Base-by-base conservation (phyloP, 1,140 invertebrate genomes). In the Drosophila oshimai region DNA sequence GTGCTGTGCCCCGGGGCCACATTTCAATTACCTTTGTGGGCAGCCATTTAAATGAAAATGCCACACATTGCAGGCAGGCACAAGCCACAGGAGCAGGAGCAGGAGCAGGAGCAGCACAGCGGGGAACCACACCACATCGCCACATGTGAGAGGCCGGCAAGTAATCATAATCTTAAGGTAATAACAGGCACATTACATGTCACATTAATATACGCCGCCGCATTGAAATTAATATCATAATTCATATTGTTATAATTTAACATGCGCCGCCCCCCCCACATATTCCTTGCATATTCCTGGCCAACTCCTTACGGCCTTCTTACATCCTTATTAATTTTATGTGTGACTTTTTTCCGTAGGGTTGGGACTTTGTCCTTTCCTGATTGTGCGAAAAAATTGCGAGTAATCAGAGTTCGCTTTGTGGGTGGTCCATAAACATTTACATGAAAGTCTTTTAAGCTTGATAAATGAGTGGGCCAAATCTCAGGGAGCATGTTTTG, bases 161-260 rank as follows among this genome's bases (percentile, higher is more conserved):
- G 81, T 74, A 87, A 87, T 87, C 81, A 87, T 87, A 87, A 87
- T 87, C 81, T 87, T 87, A 70, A 74, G 73, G 81, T 87, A 87
- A 87, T 87, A 87, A 87, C 81, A 87, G 83, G 69, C 83, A 81
- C 81, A 87, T 87, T 87, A 87, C 77, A 81, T 64, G 81, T 87
- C 81, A 87, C 81, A 87, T 87, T 87, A 87, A 87, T 81, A 87
- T 87, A 71, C 80, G 55, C 31, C 50, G 39, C 18, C 44, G 53
- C 73, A 54, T 65, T 81, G 53, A 87, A 87, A 87, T 87, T 87
- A 87, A 87, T 87, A 87, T 87, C 77, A 87, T 87, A 87, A 87
- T 87, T 87, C 81, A 87, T 87, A 75, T 70, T 60, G 81, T 71
- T 77, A 87, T 81, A 87, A 87, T 74, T 87, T 87, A 87, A 73